Evolutionary conservation across 2,797 vertebrate genomes (phyloP), one percentile per base, ranked within the genome.

Genomic region (Onychomys leucogaster): DNA sequence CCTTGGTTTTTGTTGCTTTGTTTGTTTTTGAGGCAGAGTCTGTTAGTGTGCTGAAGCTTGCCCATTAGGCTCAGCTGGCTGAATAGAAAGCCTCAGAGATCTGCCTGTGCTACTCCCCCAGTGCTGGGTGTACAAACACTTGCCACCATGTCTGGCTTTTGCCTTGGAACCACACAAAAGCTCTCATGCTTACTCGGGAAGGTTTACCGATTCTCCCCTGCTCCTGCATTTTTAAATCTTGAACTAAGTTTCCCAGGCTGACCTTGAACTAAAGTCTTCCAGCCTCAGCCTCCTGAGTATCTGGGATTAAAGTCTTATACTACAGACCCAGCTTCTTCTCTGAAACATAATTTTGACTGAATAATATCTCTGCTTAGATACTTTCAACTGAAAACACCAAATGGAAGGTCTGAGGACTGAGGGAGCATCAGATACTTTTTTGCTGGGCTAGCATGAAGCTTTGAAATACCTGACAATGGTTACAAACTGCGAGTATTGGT

Each of bases 401-500:
- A 77, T 23, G 7, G 8, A 65, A 84, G 63, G 43, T n/a, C 37
- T 6, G 8, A 43, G 43, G 43, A 37, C 16, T 67, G 27, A 52
- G 2, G 27, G 32, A 49, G 37, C 32, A 78, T 71, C 65, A 59
- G 80, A 61, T 69, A 46, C 3, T 1, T 65, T 76, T 92, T 55
- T 84, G 14, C n/a, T 82, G 65, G 41, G 17, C 65, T 84, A 88
- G 92, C 55, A 57, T 23, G 13, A 49, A 55, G 34, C 37, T 95
- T 86, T 80, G 49, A 67, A 94, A 88, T 84, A 84, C 71, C 41
- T 82, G 41, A 41, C 71, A 89, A 86, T 29, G 14, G 63, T 91
- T 83, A n/a, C 25, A 43, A 80, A 29, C 76, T 67, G 29, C 34
- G 21, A 59, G 12, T 9, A 46, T 46, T 91, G 5, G 2, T 76